Evolutionary conservation across 1,140 invertebrate species (phyloP).

Genomic region (Coboldia fuscipes): DNA sequence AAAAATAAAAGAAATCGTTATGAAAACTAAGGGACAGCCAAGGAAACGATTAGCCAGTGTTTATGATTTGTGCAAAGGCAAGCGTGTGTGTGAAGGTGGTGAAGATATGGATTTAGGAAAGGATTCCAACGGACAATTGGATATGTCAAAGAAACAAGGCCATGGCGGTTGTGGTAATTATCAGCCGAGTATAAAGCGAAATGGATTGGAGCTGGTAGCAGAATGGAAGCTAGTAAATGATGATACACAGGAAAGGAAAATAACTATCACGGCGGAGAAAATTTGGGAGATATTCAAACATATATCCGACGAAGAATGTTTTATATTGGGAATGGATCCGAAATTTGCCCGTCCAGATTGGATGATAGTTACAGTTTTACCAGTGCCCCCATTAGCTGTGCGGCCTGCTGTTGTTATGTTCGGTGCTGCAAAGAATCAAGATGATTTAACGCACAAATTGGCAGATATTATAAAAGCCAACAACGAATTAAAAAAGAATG

Average conservation of each 20-base stretch:
- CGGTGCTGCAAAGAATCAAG: slow-evolving; percentile 93
- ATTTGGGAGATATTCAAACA: slow-evolving; percentile 94
- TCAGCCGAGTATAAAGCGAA: slow-evolving; percentile 77
- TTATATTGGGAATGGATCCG: slow-evolving; percentile 88
- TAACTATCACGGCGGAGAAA: slow-evolving; percentile 76
- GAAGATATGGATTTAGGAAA: slow-evolving; percentile 89
- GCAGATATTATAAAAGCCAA: slow-evolving; percentile 98
- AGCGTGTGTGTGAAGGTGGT: slow-evolving; percentile 95
- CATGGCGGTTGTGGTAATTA: slow-evolving; percentile 95
- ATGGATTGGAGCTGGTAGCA: slow-evolving; percentile 78
- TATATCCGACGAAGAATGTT: slow-evolving; percentile 93
- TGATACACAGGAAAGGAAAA: slow-evolving; percentile 92
- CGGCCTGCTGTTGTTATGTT: slow-evolving; percentile 98
- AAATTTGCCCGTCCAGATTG: slow-evolving; percentile 94
- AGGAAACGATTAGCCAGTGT: slow-evolving; percentile 84
- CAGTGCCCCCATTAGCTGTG: slow-evolving; percentile 84
- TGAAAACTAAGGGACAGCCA: slow-evolving; percentile 93
- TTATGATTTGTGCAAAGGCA: slow-evolving; percentile 96
- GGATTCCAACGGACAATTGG: slow-evolving; percentile 30
- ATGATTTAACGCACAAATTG: slow-evolving; percentile 97
- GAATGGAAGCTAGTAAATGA: slow-evolving; percentile 99
- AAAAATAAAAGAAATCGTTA: slow-evolving; percentile 92
- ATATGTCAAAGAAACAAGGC: slow-evolving; percentile 45
- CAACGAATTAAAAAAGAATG: slow-evolving; percentile 88
- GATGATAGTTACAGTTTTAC: slow-evolving; percentile 96